Conservation (phyloP, 2,797 vertebrate species). For the Eptatretus atami region DNA sequence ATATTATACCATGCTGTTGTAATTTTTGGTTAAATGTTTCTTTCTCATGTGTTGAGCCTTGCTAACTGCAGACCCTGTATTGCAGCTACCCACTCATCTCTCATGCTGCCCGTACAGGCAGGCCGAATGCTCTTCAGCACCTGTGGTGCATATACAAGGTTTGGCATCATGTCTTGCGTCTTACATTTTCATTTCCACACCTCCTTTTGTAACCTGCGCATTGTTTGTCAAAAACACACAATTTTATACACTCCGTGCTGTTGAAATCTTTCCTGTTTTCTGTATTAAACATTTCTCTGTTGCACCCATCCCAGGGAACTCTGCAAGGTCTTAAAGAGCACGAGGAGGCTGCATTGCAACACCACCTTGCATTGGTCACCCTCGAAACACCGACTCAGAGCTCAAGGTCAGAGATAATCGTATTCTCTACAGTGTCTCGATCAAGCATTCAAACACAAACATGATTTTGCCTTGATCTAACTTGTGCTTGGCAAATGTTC, state of each 20-base stretch:
- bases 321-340: not conserved
- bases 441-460: too few species aligned
- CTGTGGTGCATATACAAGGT: slow-evolving; percentile 3
- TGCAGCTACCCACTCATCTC: not conserved
- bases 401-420: not conserved
- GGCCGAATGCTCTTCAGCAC: not conserved
- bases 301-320: not conserved
- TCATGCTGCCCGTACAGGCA: slow-evolving; percentile 3
- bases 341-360: not conserved
- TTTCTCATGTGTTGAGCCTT: not conserved
- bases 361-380: not conserved
- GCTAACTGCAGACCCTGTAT: not conserved
- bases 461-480: too few species aligned
- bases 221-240: not conserved
- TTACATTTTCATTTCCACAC: not conserved
- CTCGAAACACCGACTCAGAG: not conserved
- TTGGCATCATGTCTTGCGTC: not conserved
- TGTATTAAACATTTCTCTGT: not conserved
- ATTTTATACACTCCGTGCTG: not conserved
- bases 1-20: too few species aligned
- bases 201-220: not conserved
- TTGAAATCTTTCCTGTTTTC: too few species aligned
- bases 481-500: too few species aligned
- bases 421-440: too few species aligned
- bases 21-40: too few species aligned